These are phyloP conservation scores for Liopterus haemorrhoidalis DNA, from an alignment of 2,888 invertebrate species.

Conservation along the genomic window DNA sequence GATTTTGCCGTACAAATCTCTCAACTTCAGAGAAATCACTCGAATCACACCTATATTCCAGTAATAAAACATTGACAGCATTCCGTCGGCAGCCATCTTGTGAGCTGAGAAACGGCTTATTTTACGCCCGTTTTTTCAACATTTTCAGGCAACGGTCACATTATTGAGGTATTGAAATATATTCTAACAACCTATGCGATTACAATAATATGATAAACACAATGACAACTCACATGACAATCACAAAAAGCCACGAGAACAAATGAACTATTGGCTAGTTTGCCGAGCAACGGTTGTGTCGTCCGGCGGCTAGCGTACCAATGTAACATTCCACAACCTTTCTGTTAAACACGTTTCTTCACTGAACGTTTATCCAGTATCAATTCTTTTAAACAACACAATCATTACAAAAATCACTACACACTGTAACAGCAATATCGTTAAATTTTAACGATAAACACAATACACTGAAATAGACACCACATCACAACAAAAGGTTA, in stretches of 20 bases:
- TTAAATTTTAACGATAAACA: slow-evolving; percentile 40
- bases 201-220: slow-evolving; percentile 32
- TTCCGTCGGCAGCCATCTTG: slow-evolving; percentile 49
- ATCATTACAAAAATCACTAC: slow-evolving; percentile 22
- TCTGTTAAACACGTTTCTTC: slow-evolving; percentile 24
- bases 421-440: slow-evolving; percentile 25
- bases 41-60: slow-evolving; percentile 19
- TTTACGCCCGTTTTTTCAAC: slow-evolving; percentile 44
- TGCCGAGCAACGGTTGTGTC: slow-evolving; percentile 33
- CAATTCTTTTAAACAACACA: slow-evolving; percentile 46
- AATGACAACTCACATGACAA: slow-evolving; percentile 35
- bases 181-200: slow-evolving; percentile 28
- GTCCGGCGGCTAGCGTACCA: slow-evolving; percentile 39
- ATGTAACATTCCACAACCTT: slow-evolving; percentile 33
- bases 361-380: slow-evolving; percentile 40
- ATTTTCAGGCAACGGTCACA: slow-evolving; percentile 41
- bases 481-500: slow-evolving; percentile 48
- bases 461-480: slow-evolving; percentile 43
- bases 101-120: slow-evolving; percentile 33
- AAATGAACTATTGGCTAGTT: slow-evolving; percentile 32
- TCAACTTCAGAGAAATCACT: slow-evolving; percentile 19
- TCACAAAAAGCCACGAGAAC: slow-evolving; percentile 35
- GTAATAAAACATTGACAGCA: slow-evolving; percentile 28
- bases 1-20: slow-evolving; percentile 1
- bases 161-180: slow-evolving; percentile 30